Base-by-base conservation (phyloP, 2,888 invertebrate genomes). In the Allacma fusca region DNA sequence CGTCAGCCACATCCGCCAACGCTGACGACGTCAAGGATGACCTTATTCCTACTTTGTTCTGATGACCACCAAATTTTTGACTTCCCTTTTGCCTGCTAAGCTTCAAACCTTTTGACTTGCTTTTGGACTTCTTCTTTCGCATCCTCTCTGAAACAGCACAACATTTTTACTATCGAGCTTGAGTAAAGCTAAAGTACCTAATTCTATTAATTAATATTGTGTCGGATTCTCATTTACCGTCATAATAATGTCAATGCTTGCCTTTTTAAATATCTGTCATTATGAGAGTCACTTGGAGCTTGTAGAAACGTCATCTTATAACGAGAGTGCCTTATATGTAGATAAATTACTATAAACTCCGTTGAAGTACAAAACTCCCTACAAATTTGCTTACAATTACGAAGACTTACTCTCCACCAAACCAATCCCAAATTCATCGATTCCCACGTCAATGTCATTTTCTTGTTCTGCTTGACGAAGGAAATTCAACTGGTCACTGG, bases 381-480 rank as follows among this genome's bases (percentile, higher is more conserved):
- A 50, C 16, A 9, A 50, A 9, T 50, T 16, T 50, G n/a, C 16
- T 12, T 19, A 50, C 2, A n/a, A n/a, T n/a, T n/a, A n/a, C n/a
- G n/a, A n/a, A n/a, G n/a, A 13, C 50, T 5, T 50, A 50, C 50
- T 1, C 2, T 50, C 50, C 19, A 19, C 50, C 19, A 50, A 19
- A 2, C 50, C 50, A 2, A 50, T 19, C 2, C 50, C 50, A 50
- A 50, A 50, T 2, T 29, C 28, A 21, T 29, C 43, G 0, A 34
- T 57, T 26, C 50, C 71, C 5, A 23, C 57, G 4, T 57, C 57
- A 1, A 50, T 44, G 19, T 71, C 71, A 57, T 57, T 57, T 7
- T 50, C 71, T 57, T 71, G 19, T 57, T 71, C 71, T 19, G 24
- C 57, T 71, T 71, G 50, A 19, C 71, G 26, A 4, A 71, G 21